Evolutionary conservation across 2,888 invertebrate species (phyloP), one percentile per base, ranked within the genome.

Genomic region (Thalpophila matura): DNA sequence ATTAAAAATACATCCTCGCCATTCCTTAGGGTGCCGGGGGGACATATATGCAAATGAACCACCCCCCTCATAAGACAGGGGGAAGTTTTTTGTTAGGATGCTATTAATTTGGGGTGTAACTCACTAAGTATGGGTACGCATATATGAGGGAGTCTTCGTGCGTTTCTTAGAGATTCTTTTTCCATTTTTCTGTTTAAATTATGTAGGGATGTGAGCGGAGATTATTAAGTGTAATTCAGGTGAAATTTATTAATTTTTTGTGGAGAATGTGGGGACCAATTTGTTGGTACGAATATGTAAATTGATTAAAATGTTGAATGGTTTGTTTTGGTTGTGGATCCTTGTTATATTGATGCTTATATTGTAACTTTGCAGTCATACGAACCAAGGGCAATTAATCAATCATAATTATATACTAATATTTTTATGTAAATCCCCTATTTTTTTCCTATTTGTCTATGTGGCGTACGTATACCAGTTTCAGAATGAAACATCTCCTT

Each of bases 61-160:
- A 84, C 88, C 80, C 61, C 53, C 61, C 85, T 89, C 89, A 89
- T 89, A 93, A 93, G 93, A 93, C 86, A 90, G 94, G 94, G 91
- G 89, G 92, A 85, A 83, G 86, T 93, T 95, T 94, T 95, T 95
- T 94, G 94, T 94, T 93, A 87, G 94, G 92, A 93, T 93, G 94
- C 94, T 94, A 95, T 95, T 95, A 94, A 94, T 95, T 95, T 95
- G 89, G 94, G 94, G 94, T 93, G 93, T 93, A 92, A 91, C 90
- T 91, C 83, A 88, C 90, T 91, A 91, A 89, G 90, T 89, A 90
- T 91, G 89, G 84, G 79, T 89, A 89, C 84, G 89, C 84, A 87
- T 87, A 74, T 85, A 86, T 87, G 89, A 86, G 86, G 84, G 87
- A 76, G 69, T 68, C 73, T 70, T 70, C 42, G 79, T 81, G 84